These are phyloP conservation scores for Episyrphus balteatus DNA, from an alignment of 1,140 invertebrate genomes.

Conservation along the genomic window DNA sequence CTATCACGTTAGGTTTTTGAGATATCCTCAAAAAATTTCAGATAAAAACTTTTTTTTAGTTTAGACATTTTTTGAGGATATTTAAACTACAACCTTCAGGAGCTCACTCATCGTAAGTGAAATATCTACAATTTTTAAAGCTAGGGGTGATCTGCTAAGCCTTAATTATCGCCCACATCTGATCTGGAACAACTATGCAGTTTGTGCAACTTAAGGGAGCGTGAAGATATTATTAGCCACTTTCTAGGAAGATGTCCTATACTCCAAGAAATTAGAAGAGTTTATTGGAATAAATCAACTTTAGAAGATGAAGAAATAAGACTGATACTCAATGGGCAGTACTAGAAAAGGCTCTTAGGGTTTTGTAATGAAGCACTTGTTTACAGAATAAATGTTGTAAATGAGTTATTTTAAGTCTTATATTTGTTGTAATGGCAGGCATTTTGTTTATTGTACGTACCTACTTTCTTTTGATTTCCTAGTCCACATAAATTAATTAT, in stretches of 20 bases:
- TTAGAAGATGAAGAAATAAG: neutral
- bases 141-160: neutral
- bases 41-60: too few species aligned
- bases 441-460: too few species aligned
- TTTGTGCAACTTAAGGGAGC: neutral
- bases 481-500: too few species aligned
- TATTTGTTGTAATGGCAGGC: too few species aligned
- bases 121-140: neutral
- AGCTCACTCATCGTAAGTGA: neutral
- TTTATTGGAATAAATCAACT: neutral
- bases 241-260: neutral
- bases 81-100: neutral
- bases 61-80: too few species aligned
- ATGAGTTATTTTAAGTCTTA: neutral
- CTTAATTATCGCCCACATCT: neutral
- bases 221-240: neutral
- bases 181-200: too few species aligned
- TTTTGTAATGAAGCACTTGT: neutral
- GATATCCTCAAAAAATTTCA: too few species aligned
- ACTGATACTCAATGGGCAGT: neutral
- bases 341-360: neutral
- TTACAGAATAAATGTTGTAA: neutral
- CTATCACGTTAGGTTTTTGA: too few species aligned
- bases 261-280: neutral
- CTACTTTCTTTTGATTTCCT: too few species aligned